These are phyloP conservation scores for Stylophora pistillata DNA, from an alignment of 64 coral and sea anemone genomes.

Conservation along the genomic window DNA sequence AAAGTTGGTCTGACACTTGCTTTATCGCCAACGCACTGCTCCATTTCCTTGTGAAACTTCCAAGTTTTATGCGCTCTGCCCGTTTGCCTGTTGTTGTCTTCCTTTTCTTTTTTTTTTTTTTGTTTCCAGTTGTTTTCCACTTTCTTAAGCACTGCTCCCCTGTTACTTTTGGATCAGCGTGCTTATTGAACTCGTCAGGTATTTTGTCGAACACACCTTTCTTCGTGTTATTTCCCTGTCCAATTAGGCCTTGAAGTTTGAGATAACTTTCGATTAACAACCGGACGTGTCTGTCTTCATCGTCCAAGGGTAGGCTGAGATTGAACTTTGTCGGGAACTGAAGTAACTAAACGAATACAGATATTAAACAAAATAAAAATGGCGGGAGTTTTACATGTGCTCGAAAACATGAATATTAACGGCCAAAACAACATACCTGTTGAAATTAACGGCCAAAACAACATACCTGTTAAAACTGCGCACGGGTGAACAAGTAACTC, in stretches of 20 bases:
- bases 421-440: conserved; percentile 8
- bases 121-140: conserved; percentile 40
- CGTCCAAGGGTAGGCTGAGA: no score
- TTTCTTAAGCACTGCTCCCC: conserved; percentile 60
- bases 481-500: conserved; percentile 14
- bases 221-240: neutral
- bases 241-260: no score
- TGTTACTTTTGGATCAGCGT: conserved; percentile 6
- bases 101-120: conserved; percentile 48
- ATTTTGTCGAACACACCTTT: conserved; percentile 55
- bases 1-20: conserved; percentile 38
- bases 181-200: conserved; percentile 7
- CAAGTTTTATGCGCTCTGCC: no score
- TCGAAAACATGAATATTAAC: no score
- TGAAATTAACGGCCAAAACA: conserved; percentile 4
- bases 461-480: conserved; percentile 17
- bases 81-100: conserved; percentile 35
- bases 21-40: conserved; percentile 19
- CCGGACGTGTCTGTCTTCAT: no score
- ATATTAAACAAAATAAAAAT: no score
- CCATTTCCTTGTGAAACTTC: no score
- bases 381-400: no score
- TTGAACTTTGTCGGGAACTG: no score
- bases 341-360: no score
- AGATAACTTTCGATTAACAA: no score